phyloP scores from a whole-genome alignment of 2,113 vertebrate species.

The Gymnobelideus leadbeateri region DNA sequence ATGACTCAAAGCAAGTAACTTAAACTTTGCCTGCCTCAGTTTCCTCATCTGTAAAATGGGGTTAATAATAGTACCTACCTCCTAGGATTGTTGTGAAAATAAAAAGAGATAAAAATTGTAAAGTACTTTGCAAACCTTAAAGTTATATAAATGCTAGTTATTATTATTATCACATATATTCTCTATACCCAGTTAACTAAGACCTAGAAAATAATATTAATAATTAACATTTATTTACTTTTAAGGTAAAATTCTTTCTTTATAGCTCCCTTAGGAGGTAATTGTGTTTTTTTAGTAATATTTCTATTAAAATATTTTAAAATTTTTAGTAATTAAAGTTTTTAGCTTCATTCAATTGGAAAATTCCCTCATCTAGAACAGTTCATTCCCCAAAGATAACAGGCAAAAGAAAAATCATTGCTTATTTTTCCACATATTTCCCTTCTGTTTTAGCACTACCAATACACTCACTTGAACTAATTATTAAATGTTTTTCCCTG shows the following conservation, averaged over 20 bases:
- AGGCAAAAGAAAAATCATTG: rapidly evolving
- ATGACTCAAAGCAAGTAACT: not conserved
- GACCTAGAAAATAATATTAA: not conserved
- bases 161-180: not conserved
- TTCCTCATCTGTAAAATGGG: not conserved
- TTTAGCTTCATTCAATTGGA: not conserved
- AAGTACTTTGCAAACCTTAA: not conserved
- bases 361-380: not conserved
- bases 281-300: rapidly evolving
- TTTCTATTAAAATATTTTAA: not conserved
- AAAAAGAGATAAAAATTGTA: not conserved
- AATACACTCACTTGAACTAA: constrained; percentile 26
- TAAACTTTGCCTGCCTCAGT: not conserved
- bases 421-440: not conserved
- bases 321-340: rapidly evolving
- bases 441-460: constrained; percentile 1
- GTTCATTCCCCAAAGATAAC: rapidly evolving
- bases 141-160: not conserved
- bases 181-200: not conserved
- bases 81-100: not conserved
- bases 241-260: not conserved
- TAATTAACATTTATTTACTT: not conserved
- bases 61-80: not conserved
- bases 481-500: constrained; percentile 18
- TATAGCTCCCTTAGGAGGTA: not conserved